Base-by-base conservation (phyloP, 2,888 invertebrate species). In the Lasioglossum lativentre region DNA sequence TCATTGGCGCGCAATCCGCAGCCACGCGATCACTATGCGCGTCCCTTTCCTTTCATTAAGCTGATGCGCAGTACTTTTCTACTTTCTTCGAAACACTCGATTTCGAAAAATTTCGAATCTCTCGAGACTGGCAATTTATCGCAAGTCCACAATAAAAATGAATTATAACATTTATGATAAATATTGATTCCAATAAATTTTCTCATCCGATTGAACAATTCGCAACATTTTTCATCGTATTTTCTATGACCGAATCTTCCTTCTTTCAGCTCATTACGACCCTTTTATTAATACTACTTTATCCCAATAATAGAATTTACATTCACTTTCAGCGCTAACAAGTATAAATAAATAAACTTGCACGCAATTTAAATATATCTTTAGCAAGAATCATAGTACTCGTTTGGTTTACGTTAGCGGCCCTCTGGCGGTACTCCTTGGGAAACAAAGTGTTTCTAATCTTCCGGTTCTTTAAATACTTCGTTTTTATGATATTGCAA, bases 1-100 rank as follows among this genome's bases (percentile, higher is more conserved):
- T 82, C 75, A 78, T 82, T 59, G 47, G 42, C 75, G 45, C 59
- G 56, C 40, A 56, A 63, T 85, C 42, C 45, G 4, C 63, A 52
- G 8, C 56, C 77, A 80, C 68, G 77, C 59, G 72, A 66, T 52
- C 23, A 52, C 73, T 70, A 42, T 73, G 23, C 56, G 47, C 75
- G 52, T 47, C 75, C 66, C 42, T 40, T 47, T 42, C 8, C 34
- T 80, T 72, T 47, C 34, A 16, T 38, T 47, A 16, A 38, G n/a
- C 40, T 38, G 16, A n/a, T 19, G 34, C 47, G 72, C 30, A 30
- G 6, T 19, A 30, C 30, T 30, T 42, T 71, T n/a, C 14, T n/a
- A 70, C 23, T 70, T 40, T n/a, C 40, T 70, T n/a, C 14, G 12
- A 40, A n/a, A 40, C n/a, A 14, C 30, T 63, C 4, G n/a, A 56